A percentile compares a stretch with the other conserved stretches of the same genome.
These are phyloP conservation scores for Mantis religiosa DNA, from an alignment of 2,888 invertebrate species.

Conservation along the genomic window DNA sequence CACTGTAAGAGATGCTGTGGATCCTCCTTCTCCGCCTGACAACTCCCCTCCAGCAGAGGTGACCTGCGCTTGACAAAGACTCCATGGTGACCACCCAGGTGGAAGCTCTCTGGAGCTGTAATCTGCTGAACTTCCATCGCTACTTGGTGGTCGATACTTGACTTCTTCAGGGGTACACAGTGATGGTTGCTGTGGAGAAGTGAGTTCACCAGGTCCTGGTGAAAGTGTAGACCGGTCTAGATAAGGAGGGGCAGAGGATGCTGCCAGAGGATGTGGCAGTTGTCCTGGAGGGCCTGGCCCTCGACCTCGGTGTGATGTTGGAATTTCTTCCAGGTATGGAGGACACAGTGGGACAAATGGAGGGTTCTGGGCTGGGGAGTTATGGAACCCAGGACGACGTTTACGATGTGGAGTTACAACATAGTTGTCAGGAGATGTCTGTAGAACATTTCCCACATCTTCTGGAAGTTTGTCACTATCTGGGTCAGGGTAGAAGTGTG, in stretches of 20 bases:
- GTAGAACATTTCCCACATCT: slow-evolving; percentile 44
- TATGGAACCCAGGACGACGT: slow-evolving; percentile 80
- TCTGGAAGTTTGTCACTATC: slow-evolving; percentile 8
- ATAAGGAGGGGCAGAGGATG: slow-evolving; percentile 72
- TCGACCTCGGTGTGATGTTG: slow-evolving; percentile 16
- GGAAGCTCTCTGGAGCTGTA: slow-evolving; percentile 41
- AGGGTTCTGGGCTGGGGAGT: slow-evolving; percentile 81
- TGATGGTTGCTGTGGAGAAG: slow-evolving; percentile 54
- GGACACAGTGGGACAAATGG: slow-evolving; percentile 80
- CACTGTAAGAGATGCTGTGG: not conserved
- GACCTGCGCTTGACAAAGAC: slow-evolving; percentile 60
- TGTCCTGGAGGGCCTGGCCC: not conserved
- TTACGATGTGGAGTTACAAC: slow-evolving; percentile 85
- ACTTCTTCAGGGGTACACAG: slow-evolving; percentile 51
- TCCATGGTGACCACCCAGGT: slow-evolving; percentile 47
- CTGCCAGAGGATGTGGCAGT: slow-evolving; percentile 62
- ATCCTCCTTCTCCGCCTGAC: slow-evolving; percentile 29
- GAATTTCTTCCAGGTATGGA: slow-evolving; percentile 67
- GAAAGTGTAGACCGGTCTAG: slow-evolving; percentile 32
- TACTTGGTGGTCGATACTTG: slow-evolving; percentile 64
- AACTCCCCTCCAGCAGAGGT: not conserved
- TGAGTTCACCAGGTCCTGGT: not conserved
- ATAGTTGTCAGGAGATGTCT: slow-evolving; percentile 74
- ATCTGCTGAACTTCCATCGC: slow-evolving; percentile 50
- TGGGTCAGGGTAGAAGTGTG: slow-evolving; percentile 13